Conservation (phyloP, 2,797 vertebrate species). For the Capromys pilorides region DNA sequence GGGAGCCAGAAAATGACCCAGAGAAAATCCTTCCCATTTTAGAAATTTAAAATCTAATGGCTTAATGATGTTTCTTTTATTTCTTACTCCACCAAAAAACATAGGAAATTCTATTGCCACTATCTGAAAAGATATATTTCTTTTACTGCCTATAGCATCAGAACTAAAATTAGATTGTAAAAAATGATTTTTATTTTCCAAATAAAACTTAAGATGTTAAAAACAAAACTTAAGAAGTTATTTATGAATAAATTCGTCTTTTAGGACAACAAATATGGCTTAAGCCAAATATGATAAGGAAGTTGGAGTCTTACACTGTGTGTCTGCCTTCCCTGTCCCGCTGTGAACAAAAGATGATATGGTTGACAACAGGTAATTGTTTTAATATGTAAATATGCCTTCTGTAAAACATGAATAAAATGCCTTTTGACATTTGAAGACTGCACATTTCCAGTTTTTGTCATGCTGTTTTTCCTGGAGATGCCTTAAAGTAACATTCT, state of each 20-base stretch:
- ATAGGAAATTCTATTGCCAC: constrained; percentile 1
- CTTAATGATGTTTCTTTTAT: neutral
- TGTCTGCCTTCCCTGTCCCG: neutral
- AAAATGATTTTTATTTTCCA: neutral
- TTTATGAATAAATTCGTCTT: neutral
- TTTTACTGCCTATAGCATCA: neutral
- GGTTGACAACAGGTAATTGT: neutral
- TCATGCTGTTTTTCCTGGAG: neutral
- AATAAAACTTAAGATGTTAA: neutral
- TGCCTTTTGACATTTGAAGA: neutral
- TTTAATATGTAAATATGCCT: neutral
- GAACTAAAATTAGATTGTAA: constrained; percentile 30
- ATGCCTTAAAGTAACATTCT: neutral
- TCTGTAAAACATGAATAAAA: neutral
- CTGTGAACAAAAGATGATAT: neutral
- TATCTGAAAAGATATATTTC: constrained; percentile 40
- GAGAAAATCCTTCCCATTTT: neutral
- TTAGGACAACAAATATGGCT: neutral
- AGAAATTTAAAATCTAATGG: neutral
- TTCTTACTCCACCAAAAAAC: neutral
- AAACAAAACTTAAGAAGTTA: constrained; percentile 1
- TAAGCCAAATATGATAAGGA: neutral
- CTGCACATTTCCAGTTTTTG: neutral
- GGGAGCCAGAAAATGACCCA: neutral
- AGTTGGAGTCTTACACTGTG: neutral